A percentile compares a stretch with the other conserved stretches of the same genome.
Evolutionary conservation across 2,888 invertebrate species (phyloP).

Genomic region (Saturnia japonica): DNA sequence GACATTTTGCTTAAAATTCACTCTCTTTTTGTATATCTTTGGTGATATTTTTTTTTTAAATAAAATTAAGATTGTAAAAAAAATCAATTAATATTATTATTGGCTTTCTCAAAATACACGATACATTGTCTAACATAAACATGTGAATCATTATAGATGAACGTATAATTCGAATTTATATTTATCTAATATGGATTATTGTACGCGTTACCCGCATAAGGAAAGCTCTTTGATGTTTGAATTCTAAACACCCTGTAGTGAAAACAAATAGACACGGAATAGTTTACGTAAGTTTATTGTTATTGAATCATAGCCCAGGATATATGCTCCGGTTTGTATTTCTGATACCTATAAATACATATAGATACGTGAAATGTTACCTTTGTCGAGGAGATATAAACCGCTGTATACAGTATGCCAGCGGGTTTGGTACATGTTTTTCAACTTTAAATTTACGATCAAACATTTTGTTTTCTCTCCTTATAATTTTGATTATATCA

Average conservation of each 20-base stretch:
- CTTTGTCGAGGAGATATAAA: neutral
- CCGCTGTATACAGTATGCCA: neutral
- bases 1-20: neutral
- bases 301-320: slow-evolving; percentile 34
- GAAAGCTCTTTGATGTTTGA: slow-evolving; percentile 21
- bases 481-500: no score
- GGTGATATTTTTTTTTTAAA: no score
- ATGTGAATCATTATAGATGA: neutral
- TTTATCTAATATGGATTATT: neutral
- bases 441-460: neutral
- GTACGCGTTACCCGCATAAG: neutral
- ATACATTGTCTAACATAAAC: neutral
- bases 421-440: neutral
- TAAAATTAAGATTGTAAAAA: no score
- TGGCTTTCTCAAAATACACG: neutral
- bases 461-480: no score
- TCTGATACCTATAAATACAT: neutral
- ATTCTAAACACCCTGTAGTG: slow-evolving; percentile 33
- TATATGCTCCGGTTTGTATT: slow-evolving; percentile 27
- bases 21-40: no score
- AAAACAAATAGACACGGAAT: slow-evolving; percentile 40
- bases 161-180: neutral
- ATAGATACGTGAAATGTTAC: slow-evolving; percentile 1
- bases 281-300: slow-evolving; percentile 49
- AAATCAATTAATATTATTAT: neutral